phyloP scores from a whole-genome alignment of 2,113 vertebrate species.

The Serinus canaria region DNA sequence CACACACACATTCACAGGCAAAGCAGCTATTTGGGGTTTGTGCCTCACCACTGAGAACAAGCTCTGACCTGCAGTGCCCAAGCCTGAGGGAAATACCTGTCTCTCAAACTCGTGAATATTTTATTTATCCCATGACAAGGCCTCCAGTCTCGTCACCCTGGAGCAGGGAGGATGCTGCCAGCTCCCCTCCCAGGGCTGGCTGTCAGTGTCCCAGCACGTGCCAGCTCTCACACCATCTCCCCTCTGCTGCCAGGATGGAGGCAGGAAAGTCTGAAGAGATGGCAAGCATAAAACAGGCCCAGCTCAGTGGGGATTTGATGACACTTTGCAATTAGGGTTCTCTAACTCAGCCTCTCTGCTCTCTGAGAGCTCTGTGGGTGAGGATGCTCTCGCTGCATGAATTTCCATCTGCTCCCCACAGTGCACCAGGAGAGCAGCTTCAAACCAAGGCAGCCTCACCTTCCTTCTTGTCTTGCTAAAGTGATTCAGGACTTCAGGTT shows the following conservation, averaged over 20 bases:
- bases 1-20: not conserved
- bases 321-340: not conserved
- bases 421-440: not conserved
- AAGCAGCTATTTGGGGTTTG: not conserved
- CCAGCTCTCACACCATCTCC: not conserved
- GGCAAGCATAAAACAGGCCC: not conserved
- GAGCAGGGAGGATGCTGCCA: not conserved
- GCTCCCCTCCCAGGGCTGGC: not conserved
- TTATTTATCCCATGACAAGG: not conserved
- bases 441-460: not conserved
- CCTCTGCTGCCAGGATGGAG: not conserved
- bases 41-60: not conserved
- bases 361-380: not conserved
- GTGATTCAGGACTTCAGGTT: not conserved
- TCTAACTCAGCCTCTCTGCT: not conserved
- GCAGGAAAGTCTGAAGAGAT: not conserved
- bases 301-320: not conserved
- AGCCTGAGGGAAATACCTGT: not conserved
- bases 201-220: not conserved
- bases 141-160: fast-evolving
- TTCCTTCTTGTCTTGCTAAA: not conserved
- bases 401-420: not conserved
- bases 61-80: not conserved
- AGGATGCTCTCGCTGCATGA: not conserved
- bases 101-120: not conserved